Evolutionary conservation across 2,888 invertebrate genomes (phyloP), one percentile per base, ranked within the genome.

Genomic region (Fragum sueziense): DNA sequence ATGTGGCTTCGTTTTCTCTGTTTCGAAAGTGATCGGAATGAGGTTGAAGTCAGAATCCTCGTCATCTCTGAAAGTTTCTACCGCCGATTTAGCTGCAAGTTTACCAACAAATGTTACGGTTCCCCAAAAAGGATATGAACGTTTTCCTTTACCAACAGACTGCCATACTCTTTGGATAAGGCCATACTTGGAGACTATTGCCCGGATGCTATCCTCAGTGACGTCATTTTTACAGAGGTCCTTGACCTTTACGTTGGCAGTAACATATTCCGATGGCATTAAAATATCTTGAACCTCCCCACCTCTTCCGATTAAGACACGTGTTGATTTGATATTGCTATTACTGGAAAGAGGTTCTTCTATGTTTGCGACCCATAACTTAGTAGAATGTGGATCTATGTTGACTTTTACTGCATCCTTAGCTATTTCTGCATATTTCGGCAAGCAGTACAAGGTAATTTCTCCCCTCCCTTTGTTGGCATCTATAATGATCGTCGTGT

Each of bases 261-360:
- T 77, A 51, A 86, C 85, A 75, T 80, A 89, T 59, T 90, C 82
- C 31, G 86, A 37, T 41, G 89, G 87, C 86, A 87, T 86, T 25
- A 90, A 79, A 6, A 90, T 54, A 20, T 84, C 80, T n/a, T 68
- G 69, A 4, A 86, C 82, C 34, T 71, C 67, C 25, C 85, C 89
- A 3, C 90, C 90, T 20, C 72, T 70, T 11, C 87, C 85, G 31
- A 90, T 54, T 3, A 89, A 59, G n/a, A 82, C 88, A 34, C 87
- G 76, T 20, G 86, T 73, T 27, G 65, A 41, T 65, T 41, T 65
- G 22, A 82, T 85, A 31, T 70, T 69, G 7, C 71, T 62, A 22
- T 85, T 70, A 6, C 57, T 73, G 0, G 82, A 85, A 2, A 84
- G 33, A 3, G 69, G 52, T 20, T 85, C 70, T 62, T 88, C 88